Conservation (phyloP, 2,888 invertebrate species). For the Perizoma affinitatum region DNA sequence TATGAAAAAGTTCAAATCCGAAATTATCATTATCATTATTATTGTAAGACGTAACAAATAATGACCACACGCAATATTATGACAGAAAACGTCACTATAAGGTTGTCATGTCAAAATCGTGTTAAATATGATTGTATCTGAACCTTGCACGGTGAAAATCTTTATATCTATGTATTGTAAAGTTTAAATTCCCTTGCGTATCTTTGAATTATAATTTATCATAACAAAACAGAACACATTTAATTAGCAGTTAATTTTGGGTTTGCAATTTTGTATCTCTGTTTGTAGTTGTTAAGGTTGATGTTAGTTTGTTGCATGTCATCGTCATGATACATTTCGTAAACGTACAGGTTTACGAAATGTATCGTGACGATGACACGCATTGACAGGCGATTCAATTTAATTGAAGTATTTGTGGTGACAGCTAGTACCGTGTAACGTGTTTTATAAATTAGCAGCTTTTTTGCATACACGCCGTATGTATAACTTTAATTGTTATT, state of each 20-base stretch:
- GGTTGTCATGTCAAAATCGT: conserved; percentile 25
- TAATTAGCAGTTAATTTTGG: neutral
- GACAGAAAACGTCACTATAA: conserved; percentile 35
- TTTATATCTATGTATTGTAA: conserved; percentile 5
- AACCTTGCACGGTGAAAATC: conserved; percentile 1
- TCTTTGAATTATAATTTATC: conserved; percentile 7
- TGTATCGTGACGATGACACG: conserved; percentile 48
- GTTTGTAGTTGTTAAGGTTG: conserved; percentile 14
- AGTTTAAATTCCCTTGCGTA: conserved; percentile 16
- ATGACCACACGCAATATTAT: conserved; percentile 33
- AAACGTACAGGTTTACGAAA: conserved; percentile 46
- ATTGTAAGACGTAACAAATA: conserved; percentile 16
- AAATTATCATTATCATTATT: neutral
- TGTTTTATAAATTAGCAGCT: too few species aligned
- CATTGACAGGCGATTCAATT: conserved; percentile 53
- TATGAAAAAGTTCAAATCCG: neutral
- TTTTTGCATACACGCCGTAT: too few species aligned
- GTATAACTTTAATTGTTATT: too few species aligned
- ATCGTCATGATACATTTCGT: too few species aligned
- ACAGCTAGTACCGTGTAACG: conserved; percentile 16
- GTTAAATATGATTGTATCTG: conserved; percentile 22
- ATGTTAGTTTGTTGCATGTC: conserved; percentile 4
- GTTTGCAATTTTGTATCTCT: neutral
- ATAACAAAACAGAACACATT: too few species aligned
- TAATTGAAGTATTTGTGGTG: conserved; percentile 47